Conservation (phyloP, 2,113 vertebrate species). For the Gallinago undulata region DNA sequence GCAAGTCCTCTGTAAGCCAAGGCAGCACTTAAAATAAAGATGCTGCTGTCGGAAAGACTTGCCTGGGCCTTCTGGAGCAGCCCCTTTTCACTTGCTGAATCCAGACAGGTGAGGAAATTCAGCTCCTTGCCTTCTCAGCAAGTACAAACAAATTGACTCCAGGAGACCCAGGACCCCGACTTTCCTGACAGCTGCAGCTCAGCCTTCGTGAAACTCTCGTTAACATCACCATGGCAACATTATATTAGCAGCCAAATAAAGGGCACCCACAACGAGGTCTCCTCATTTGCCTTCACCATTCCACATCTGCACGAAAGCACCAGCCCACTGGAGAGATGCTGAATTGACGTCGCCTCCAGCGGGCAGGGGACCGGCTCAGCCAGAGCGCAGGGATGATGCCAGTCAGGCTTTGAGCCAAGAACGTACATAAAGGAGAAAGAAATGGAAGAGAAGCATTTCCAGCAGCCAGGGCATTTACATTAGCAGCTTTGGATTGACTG, state of each 20-base stretch:
- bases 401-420: neutral
- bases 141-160: neutral
- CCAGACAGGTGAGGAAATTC: neutral
- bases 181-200: neutral
- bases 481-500: neutral
- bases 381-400: neutral
- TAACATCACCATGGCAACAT: conserved; percentile 41
- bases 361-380: too few species aligned
- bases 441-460: neutral
- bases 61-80: neutral
- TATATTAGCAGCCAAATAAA: conserved; percentile 22
- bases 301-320: neutral
- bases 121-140: neutral
- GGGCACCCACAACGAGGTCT: neutral
- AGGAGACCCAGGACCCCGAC: neutral
- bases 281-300: neutral
- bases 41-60: neutral
- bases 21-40: neutral
- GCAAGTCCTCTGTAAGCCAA: neutral
- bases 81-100: neutral
- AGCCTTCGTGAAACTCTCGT: neutral
- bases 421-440: neutral
- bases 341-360: neutral
- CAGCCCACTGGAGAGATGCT: neutral
- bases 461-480: neutral